Evolutionary conservation across 2,113 vertebrate genomes (phyloP).

Genomic region (Myiozetetes cayanensis): DNA sequence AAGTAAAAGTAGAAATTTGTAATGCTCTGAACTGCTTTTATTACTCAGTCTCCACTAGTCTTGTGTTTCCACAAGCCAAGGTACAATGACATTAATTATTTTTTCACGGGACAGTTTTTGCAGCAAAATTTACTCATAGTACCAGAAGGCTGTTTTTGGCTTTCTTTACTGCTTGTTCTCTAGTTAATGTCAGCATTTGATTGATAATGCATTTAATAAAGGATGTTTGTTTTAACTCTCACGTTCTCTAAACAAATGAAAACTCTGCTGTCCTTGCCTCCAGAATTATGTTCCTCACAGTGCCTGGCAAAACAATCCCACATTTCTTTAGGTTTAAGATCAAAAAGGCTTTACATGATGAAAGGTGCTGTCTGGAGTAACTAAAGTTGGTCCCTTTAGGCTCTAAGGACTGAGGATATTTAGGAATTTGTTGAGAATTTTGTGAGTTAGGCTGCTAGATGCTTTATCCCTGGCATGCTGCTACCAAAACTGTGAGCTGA

Average conservation of each 20-base stretch:
- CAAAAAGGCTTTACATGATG: too few relatives aligned
- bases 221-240: neutral
- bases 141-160: neutral
- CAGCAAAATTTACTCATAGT: neutral
- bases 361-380: neutral
- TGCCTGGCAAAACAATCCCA: too few relatives aligned
- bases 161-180: neutral
- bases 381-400: neutral
- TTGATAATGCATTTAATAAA: neutral
- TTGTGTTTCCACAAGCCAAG: neutral
- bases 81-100: neutral
- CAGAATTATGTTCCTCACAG: neutral
- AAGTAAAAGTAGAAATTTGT: neutral
- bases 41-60: neutral
- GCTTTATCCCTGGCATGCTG: neutral
- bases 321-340: neutral
- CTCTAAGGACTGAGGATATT: neutral
- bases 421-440: neutral
- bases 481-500: rapidly evolving
- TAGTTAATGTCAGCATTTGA: neutral
- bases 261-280: neutral
- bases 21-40: neutral
- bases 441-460: neutral
- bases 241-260: neutral
- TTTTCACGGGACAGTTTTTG: neutral